Evolutionary conservation across 2,888 invertebrate species (phyloP).

Genomic region (Troides aeacus): DNA sequence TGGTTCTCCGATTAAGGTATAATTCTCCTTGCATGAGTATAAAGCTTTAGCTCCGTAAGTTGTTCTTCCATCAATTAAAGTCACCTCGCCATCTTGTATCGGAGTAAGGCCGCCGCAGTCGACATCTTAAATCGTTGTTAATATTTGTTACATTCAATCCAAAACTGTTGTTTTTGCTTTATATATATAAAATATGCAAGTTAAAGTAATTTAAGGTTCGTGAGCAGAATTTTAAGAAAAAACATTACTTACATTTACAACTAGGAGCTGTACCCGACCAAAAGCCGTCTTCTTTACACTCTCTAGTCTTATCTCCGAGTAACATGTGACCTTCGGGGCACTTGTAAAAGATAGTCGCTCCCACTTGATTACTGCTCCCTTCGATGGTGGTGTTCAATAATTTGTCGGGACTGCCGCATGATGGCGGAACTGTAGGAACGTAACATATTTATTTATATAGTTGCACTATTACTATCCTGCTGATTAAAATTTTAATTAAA

Average conservation of each 20-base stretch:
- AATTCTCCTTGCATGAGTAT: slow-evolving; percentile 91
- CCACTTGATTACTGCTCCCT: slow-evolving; percentile 85
- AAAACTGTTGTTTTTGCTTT: no score
- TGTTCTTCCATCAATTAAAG: slow-evolving; percentile 84
- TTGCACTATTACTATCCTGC: no score
- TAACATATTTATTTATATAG: slow-evolving; percentile 4
- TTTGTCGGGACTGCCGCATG: slow-evolving; percentile 94
- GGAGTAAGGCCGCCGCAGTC: slow-evolving; percentile 86
- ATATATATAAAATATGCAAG: no score
- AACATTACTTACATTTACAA: slow-evolving; percentile 87
- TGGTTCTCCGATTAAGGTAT: slow-evolving; percentile 88
- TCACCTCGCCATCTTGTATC: slow-evolving; percentile 86
- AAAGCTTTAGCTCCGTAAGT: slow-evolving; percentile 88
- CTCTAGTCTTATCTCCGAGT: slow-evolving; percentile 83
- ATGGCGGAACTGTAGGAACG: slow-evolving; percentile 84
- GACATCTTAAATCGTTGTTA: slow-evolving; percentile 81
- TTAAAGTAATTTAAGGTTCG: background rate
- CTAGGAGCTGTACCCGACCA: slow-evolving; percentile 91
- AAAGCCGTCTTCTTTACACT: slow-evolving; percentile 87
- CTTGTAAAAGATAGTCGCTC: slow-evolving; percentile 84
- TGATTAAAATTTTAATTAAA: no score
- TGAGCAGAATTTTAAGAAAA: background rate
- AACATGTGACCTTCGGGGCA: slow-evolving; percentile 92
- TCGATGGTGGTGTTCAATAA: slow-evolving; percentile 89
- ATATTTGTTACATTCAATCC: no score